These are phyloP conservation scores for Clarias magur DNA, from an alignment of 2,113 vertebrate species.

Conservation along the genomic window DNA sequence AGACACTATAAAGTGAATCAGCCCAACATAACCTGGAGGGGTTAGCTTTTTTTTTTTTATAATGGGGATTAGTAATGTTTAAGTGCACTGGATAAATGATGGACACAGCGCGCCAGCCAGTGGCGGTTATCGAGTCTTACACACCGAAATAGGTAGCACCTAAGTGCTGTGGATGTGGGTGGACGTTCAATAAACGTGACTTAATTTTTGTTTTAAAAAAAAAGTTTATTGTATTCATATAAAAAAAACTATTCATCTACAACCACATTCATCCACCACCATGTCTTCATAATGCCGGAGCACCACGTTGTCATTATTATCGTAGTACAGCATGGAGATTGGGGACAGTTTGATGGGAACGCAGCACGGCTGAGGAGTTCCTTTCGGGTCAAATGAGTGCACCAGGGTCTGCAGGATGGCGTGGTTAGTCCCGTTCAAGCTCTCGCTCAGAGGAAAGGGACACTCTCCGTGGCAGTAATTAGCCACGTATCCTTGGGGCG, in stretches of 20 bases:
- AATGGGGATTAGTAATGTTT: neutral
- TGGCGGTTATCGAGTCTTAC: conserved; percentile 33
- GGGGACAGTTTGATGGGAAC: conserved; percentile 88
- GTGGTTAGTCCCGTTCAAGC: conserved; percentile 89
- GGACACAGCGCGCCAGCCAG: conserved; percentile 49
- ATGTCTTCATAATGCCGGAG: conserved; percentile 93
- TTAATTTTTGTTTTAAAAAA: neutral
- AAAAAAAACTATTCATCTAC: conserved; percentile 72
- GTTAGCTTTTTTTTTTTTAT: too few relatives aligned
- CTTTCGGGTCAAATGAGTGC: conserved; percentile 79
- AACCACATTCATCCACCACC: conserved; percentile 95
- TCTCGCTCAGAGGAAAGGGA: conserved; percentile 81
- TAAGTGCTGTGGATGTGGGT: neutral
- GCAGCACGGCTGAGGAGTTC: conserved; percentile 86
- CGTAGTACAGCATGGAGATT: conserved; percentile 94
- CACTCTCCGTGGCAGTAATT: conserved; percentile 93
- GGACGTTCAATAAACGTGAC: neutral
- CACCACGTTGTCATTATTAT: conserved; percentile 94
- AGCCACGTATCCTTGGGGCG: conserved; percentile 89
- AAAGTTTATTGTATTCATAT: conserved; percentile 17
- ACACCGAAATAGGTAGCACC: neutral
- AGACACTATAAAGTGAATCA: neutral
- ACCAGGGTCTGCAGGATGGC: conserved; percentile 91
- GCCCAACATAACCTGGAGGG: neutral
- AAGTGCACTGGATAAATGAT: neutral